phyloP scores from a whole-genome alignment of 2,888 invertebrate genomes.

The Teleiodes luculella region DNA sequence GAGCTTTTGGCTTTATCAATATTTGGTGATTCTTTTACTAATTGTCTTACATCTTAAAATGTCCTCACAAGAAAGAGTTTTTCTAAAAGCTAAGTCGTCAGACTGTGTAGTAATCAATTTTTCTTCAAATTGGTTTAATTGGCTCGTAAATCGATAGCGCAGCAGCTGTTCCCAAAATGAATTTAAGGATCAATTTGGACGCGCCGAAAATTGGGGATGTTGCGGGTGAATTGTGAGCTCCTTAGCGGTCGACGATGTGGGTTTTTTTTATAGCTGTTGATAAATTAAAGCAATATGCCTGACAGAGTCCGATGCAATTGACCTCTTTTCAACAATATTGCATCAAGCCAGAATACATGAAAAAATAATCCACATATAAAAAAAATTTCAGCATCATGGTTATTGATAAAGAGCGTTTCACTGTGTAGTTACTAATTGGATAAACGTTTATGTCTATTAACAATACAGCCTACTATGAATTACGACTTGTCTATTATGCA shows the following conservation, averaged over 20 bases:
- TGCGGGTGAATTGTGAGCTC: constrained; percentile 31
- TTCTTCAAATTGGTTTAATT: constrained; percentile 53
- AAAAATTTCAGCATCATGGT: too few relatives aligned
- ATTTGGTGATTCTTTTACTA: too few relatives aligned
- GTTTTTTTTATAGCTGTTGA: constrained; percentile 32
- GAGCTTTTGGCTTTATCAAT: too few relatives aligned
- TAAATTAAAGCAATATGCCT: constrained; percentile 25
- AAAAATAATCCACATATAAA: too few relatives aligned
- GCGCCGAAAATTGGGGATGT: constrained; percentile 57
- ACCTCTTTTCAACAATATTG: too few relatives aligned
- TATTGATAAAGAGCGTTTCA: background rate
- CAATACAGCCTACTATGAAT: constrained; percentile 7
- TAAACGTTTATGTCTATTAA: background rate
- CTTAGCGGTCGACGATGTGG: constrained; percentile 31
- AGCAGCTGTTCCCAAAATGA: constrained; percentile 59
- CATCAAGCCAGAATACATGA: too few relatives aligned
- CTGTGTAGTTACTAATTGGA: background rate
- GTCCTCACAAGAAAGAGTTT: too few relatives aligned
- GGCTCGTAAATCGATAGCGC: constrained; percentile 65
- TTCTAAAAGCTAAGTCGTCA: background rate
- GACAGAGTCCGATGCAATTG: background rate
- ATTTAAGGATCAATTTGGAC: constrained; percentile 65
- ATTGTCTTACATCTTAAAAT: too few relatives aligned
- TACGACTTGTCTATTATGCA: constrained; percentile 11
- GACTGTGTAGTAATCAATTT: constrained; percentile 33